Evolutionary conservation across 2,888 invertebrate species (phyloP).

Genomic region (Habrosyne pyritoides): DNA sequence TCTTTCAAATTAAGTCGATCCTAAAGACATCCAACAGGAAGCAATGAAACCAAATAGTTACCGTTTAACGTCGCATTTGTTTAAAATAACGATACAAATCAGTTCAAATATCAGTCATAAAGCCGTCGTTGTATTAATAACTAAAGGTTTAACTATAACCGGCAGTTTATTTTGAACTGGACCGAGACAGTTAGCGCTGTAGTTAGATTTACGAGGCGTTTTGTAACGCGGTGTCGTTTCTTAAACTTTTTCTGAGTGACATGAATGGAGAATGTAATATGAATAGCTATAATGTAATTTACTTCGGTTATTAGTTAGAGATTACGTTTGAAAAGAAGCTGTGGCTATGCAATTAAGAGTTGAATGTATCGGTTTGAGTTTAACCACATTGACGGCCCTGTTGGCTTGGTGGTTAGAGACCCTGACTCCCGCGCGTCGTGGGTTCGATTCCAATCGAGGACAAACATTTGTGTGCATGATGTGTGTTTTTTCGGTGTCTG

Average conservation of each 20-base stretch:
- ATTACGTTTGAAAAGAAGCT: too few species aligned
- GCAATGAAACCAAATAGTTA: constrained; percentile 38
- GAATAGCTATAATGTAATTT: not conserved
- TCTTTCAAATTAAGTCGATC: constrained; percentile 4
- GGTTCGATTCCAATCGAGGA: too few species aligned
- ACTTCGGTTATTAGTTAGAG: not conserved
- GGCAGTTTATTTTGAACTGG: constrained; percentile 9
- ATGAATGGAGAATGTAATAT: not conserved
- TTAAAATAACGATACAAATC: constrained; percentile 51
- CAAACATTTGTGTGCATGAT: too few species aligned
- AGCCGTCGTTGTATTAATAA: constrained; percentile 62
- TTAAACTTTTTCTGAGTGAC: not conserved
- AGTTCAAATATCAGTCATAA: constrained; percentile 60
- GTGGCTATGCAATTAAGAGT: too few species aligned
- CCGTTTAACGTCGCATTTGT: constrained; percentile 54
- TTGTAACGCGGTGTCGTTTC: constrained; percentile 40
- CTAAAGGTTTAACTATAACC: constrained; percentile 41
- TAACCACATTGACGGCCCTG: too few species aligned
- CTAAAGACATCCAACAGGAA: constrained; percentile 36
- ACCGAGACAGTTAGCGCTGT: constrained; percentile 9
- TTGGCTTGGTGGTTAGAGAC: too few species aligned
- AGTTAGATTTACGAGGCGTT: constrained; percentile 53
- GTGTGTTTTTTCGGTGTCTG: too few species aligned
- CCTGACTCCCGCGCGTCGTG: too few species aligned
- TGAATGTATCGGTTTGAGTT: too few species aligned